Percentiles rank a stretch among this genome's conserved stretches.
phyloP scores from a whole-genome alignment of 2,888 invertebrate species.

The Myathropa florea region DNA sequence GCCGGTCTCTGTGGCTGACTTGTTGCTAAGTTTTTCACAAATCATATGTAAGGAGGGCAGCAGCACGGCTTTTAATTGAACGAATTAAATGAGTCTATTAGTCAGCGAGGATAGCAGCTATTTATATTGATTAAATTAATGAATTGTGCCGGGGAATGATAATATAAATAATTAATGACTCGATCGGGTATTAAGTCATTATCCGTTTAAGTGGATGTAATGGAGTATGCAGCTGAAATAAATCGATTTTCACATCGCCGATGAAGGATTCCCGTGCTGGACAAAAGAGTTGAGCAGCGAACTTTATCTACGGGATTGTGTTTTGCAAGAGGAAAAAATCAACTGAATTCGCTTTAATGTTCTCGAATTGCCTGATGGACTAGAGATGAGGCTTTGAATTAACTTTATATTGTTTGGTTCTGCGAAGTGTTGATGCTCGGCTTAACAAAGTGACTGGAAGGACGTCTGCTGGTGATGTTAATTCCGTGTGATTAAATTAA shows the following conservation, averaged over 20 bases:
- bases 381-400: neutral
- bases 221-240: neutral
- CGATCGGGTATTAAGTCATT: conserved; percentile 44
- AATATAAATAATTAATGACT: conserved; percentile 60
- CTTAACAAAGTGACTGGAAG: neutral
- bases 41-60: conserved; percentile 64
- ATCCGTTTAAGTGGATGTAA: conserved; percentile 46
- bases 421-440: neutral
- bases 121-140: conserved; percentile 65
- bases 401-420: neutral
- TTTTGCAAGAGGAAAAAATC: too few relatives aligned
- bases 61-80: conserved; percentile 61
- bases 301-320: too few relatives aligned
- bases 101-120: conserved; percentile 54
- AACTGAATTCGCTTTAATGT: too few relatives aligned
- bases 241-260: neutral
- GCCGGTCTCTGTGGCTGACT: conserved; percentile 8
- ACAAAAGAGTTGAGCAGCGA: neutral
- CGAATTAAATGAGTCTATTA: conserved; percentile 70
- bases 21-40: conserved; percentile 23
- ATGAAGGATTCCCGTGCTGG: neutral
- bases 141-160: conserved; percentile 41
- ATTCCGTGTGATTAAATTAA: neutral
- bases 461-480: neutral
- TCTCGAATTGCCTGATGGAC: neutral